Percentiles rank a stretch among this genome's conserved stretches.
These are phyloP conservation scores for Chelonus insularis DNA, from an alignment of 1,140 invertebrate species.

Conservation along the genomic window DNA sequence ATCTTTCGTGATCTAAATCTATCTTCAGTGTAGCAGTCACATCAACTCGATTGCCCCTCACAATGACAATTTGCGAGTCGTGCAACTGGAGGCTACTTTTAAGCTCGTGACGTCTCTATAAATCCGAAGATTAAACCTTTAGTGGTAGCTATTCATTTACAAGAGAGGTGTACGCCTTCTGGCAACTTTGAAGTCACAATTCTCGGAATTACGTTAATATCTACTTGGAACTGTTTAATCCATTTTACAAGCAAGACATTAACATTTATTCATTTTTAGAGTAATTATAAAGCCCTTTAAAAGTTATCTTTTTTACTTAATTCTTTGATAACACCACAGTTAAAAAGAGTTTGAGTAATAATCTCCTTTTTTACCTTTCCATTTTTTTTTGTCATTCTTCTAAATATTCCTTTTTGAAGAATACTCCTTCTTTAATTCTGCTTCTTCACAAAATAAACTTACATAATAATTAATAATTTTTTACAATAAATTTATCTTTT, in stretches of 20 bases:
- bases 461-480: too few species aligned
- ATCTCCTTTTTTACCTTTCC: too few species aligned
- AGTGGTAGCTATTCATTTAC: conserved; percentile 18
- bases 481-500: too few species aligned
- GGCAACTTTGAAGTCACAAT: conserved; percentile 15
- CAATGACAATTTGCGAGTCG: conserved; percentile 29
- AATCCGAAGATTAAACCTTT: conserved; percentile 24
- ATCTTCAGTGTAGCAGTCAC: conserved; percentile 14
- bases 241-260: conserved; percentile 5
- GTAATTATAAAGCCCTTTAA: too few species aligned
- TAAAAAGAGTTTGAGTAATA: too few species aligned
- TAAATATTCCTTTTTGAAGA: too few species aligned
- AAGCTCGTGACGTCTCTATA: conserved; percentile 29
- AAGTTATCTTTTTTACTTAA: too few species aligned
- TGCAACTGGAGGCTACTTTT: conserved; percentile 18
- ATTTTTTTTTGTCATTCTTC: too few species aligned
- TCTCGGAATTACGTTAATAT: conserved; percentile 15
- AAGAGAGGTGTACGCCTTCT: background rate
- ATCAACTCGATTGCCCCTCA: background rate
- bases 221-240: conserved; percentile 14
- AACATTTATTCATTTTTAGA: conserved; percentile 8
- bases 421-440: too few species aligned
- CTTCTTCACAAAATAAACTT: too few species aligned
- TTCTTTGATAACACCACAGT: too few species aligned
- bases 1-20: conserved; percentile 33